phyloP scores from a whole-genome alignment of 2,797 vertebrate genomes.

The Pseudochromis fuscus region DNA sequence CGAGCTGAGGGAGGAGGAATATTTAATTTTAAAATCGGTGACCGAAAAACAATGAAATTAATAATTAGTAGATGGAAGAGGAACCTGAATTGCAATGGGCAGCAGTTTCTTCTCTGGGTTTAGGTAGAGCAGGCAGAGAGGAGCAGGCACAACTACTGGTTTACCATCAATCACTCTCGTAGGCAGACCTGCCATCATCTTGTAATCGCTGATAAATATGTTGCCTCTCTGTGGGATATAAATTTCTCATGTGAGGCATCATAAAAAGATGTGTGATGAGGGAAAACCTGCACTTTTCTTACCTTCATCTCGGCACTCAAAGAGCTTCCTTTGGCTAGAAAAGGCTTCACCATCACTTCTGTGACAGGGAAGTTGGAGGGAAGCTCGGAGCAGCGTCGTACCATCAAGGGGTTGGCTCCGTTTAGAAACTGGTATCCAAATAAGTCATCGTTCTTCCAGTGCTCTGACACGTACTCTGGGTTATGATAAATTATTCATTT shows the following conservation, averaged over 20 bases:
- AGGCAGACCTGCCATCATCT: conserved; percentile 41
- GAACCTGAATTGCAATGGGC: conserved; percentile 61
- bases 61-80: not conserved
- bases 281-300: not conserved
- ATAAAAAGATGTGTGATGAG: not conserved
- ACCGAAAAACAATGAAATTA: not conserved
- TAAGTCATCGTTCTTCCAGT: conserved; percentile 80
- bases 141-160: not conserved
- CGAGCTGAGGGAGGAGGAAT: not conserved
- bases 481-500: not conserved
- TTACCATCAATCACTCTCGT: conserved; percentile 19
- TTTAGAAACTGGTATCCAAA: conserved; percentile 80
- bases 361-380: conserved; percentile 76
- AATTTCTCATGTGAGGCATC: not conserved
- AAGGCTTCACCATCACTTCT: conserved; percentile 73
- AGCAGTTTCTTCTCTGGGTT: conserved; percentile 47
- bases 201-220: conserved; percentile 52
- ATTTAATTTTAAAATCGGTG: not conserved
- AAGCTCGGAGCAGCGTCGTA: conserved; percentile 68
- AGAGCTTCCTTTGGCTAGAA: conserved; percentile 57
- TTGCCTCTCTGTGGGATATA: conserved; percentile 47
- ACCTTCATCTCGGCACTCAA: conserved; percentile 74
- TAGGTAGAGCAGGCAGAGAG: conserved; percentile 48
- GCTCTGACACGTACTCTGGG: conserved; percentile 70
- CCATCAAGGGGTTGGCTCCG: conserved; percentile 67